Evolutionary conservation across 2,113 vertebrate species (phyloP), one percentile per base, ranked within the genome.

Genomic region (Felis chaus): DNA sequence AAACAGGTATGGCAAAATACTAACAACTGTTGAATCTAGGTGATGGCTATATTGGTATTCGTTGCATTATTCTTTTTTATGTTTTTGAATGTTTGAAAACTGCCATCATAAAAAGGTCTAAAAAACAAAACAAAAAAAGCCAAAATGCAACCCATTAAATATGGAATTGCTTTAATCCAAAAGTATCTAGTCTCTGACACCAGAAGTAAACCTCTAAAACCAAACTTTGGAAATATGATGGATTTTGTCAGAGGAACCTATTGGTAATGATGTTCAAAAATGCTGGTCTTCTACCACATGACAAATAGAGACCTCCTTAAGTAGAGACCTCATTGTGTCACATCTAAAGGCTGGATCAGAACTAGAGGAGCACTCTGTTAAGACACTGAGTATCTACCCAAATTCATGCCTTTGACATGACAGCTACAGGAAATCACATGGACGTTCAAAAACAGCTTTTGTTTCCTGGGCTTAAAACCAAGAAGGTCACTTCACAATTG

Each of bases 171-270:
- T 94, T 87, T 94, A 36, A 63, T 87, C 45, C 39, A 89, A 89
- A 91, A 90, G 25, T 33, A 87, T 13, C 21, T 7, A 68, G 23
- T 95, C 15, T 91, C 76, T 91, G 53, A 73, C 63, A n/a, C 31
- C 33, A 83, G 78, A 89, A 81, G 89, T 71, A 96, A 93, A 86
- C n/a, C 12, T 82, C 82, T 74, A 89, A 92, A 83, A 94, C 7
- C 9, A 27, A 6, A 36, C 41, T 91, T 96, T 74, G 11, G 29
- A 91, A 94, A 91, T 31, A 68, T 3, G 48, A 82, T 82, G 13
- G 33, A 55, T 27, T 95, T 89, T 92, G 33, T 89, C 78, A 63
- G n/a, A 57, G 73, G 33, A 84, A 84, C 14, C 53, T 55, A 48
- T 21, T 27, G 50, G 45, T 18, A 91, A 85, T 45, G 29, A 76